Evolutionary conservation across 2,113 vertebrate species (phyloP).

Genomic region (Chlamydotis undulata): DNA sequence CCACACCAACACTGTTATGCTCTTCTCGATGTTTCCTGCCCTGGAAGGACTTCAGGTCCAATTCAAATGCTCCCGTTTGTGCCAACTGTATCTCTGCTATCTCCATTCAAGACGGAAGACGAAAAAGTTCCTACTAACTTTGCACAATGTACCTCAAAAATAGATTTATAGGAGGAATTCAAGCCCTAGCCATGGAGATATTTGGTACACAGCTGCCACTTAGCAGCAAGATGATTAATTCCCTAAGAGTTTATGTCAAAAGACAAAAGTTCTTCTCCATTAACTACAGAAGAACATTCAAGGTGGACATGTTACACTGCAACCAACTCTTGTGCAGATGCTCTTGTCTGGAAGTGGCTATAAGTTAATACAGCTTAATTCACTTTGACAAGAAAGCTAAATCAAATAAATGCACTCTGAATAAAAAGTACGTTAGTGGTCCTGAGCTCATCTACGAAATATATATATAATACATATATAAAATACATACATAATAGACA

Average conservation of each 20-base stretch:
- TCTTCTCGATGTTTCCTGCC: background rate
- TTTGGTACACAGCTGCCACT: background rate
- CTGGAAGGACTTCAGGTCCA: background rate
- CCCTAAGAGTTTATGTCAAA: background rate
- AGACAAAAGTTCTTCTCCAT: background rate
- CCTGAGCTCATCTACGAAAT: background rate
- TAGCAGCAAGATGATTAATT: background rate
- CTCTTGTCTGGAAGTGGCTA: background rate
- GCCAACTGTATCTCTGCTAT: background rate
- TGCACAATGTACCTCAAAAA: background rate
- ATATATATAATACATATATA: too few species aligned
- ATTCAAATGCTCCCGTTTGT: background rate
- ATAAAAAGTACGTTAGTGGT: background rate
- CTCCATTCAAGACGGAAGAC: background rate
- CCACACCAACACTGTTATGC: rapidly evolving
- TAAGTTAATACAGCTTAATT: background rate
- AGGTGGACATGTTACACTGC: background rate
- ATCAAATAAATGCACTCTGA: background rate
- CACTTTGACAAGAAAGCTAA: background rate
- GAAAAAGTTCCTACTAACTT: background rate
- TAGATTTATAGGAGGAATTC: background rate
- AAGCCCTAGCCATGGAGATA: background rate
- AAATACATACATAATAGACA: too few species aligned
- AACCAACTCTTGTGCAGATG: background rate
- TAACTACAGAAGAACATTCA: background rate